Evolutionary conservation across 2,113 vertebrate genomes (phyloP), one percentile per base, ranked within the genome.

Genomic region (Cairina moschata): DNA sequence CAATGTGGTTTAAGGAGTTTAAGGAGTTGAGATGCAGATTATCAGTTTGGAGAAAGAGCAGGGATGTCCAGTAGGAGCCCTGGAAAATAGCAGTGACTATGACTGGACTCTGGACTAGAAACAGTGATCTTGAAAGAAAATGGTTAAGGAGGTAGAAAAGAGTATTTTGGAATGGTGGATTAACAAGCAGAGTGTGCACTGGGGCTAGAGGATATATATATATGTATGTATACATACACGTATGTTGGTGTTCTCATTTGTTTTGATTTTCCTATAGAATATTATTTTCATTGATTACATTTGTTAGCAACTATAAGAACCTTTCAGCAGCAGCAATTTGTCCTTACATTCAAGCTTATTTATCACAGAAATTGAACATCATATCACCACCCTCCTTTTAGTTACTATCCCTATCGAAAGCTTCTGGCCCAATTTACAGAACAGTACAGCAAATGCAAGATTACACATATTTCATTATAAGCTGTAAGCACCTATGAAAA

Each of bases 401-500:
- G 90, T 90, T 94, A 92, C n/a, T 42, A 46, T 7, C 40, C n/a
- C 42, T 75, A 8, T n/a, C 63, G 76, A 88, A 90, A 86, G 25
- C 63, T 66, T 23, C 40, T 90, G 79, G 59, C 73, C 73, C 71
- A 50, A 92, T 86, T 88, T 88, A 83, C 50, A 71, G 50, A 93
- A 44, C 50, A 74, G 31, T 42, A 52, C 17, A 88, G 40, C 21
- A 88, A 94, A 90, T 14, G 6, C 50, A 90, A 83, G 50, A 91
- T 71, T 90, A 52, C 34, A 81, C 2, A 88, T 73, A 65, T 17
- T 91, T 93, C 52, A 72, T 88, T 83, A 93, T 46, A 68, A 88
- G 67, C 72, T 86, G 52, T 74, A 92, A 90, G 72, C 86, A 95
- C 55, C 72, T 78, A 65, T 48, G 75, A 90, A 89, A 96, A 96